A percentile compares a stretch with the other conserved stretches of the same genome.
phyloP scores from a whole-genome alignment of 2,113 vertebrate genomes.

The Antigone vipio region DNA sequence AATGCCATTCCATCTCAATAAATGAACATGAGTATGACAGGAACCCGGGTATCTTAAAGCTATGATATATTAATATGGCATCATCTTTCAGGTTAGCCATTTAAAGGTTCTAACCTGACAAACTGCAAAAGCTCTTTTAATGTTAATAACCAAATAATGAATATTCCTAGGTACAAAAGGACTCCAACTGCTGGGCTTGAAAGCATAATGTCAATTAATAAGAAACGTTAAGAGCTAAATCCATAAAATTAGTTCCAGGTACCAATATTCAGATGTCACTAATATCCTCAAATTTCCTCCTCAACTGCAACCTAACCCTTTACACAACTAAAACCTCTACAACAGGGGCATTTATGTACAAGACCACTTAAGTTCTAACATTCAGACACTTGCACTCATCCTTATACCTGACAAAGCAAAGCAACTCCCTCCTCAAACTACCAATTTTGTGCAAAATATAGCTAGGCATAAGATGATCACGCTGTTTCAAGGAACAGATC shows the following conservation, averaged over 20 bases:
- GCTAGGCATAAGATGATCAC: neutral
- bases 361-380: neutral
- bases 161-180: neutral
- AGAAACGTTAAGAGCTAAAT: neutral
- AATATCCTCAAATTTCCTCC: neutral
- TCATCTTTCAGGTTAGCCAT: neutral
- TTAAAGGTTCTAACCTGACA: neutral
- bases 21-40: neutral
- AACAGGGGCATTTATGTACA: neutral
- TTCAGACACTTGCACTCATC: neutral
- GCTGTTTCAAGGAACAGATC: neutral
- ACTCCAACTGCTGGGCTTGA: neutral
- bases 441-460: neutral
- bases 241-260: slow-evolving; percentile 9
- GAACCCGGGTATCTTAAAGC: neutral
- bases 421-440: neutral
- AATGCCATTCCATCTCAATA: neutral
- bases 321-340: neutral
- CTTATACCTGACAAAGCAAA: neutral
- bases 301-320: neutral
- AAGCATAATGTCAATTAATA: neutral
- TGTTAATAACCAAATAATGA: neutral
- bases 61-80: neutral
- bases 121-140: neutral
- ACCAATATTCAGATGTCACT: neutral